phyloP scores from a whole-genome alignment of 2,888 invertebrate species.

The Acanthopleura granulata region DNA sequence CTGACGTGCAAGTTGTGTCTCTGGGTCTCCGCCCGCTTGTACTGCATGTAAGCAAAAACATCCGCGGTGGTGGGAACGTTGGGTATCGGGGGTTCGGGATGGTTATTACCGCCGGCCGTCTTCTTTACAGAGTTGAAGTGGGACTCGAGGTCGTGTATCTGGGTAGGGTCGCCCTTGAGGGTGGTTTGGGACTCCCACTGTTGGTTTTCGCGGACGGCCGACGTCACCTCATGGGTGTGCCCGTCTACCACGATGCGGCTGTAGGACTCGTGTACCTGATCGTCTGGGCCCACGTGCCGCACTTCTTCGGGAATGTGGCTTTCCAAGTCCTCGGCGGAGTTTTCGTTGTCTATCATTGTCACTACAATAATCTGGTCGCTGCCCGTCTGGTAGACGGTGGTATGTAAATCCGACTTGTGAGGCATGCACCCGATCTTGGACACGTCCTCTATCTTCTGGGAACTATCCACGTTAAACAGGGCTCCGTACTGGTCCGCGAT shows the following conservation, averaged over 20 bases:
- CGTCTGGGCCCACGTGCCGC: not conserved
- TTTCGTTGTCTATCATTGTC: not conserved
- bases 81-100: not conserved
- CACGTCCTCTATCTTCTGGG: conserved; percentile 1
- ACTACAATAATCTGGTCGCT: not conserved
- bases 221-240: not conserved
- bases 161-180: not conserved
- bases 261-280: not conserved
- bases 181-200: not conserved
- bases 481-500: not conserved
- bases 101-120: not conserved
- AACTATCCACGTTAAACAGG: not conserved
- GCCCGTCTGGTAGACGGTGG: not conserved
- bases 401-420: not conserved
- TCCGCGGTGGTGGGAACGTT: not conserved
- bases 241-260: not conserved
- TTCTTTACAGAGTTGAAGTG: not conserved
- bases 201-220: not conserved
- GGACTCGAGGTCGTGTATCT: not conserved
- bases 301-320: conserved; percentile 1
- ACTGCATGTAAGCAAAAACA: not conserved
- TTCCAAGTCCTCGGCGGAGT: not conserved
- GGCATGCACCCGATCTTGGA: not conserved
- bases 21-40: not conserved
- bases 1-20: not conserved